These are phyloP conservation scores for Myiotriccus ornatus DNA, from an alignment of 2,797 vertebrate genomes.

Conservation along the genomic window DNA sequence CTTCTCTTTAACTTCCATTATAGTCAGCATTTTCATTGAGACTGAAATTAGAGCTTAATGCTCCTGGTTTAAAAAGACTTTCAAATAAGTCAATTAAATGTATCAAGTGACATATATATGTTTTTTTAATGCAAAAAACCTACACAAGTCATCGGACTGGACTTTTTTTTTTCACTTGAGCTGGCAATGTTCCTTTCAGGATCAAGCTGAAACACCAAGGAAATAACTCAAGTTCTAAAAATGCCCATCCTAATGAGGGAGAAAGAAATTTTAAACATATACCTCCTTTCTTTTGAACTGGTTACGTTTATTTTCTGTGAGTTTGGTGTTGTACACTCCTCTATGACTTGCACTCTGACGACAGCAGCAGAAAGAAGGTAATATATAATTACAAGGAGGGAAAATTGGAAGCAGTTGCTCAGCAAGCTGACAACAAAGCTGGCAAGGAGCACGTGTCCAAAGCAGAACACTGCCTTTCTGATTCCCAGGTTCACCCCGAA, in stretches of 20 bases:
- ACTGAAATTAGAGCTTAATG: constrained; percentile 51
- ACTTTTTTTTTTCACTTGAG: neutral
- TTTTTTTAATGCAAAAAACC: constrained; percentile 18
- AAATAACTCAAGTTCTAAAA: neutral
- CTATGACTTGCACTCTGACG: neutral
- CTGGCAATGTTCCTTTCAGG: neutral
- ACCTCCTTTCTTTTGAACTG: constrained; percentile 9
- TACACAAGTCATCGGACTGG: neutral
- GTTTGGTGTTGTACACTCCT: neutral
- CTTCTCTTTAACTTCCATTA: constrained; percentile 55
- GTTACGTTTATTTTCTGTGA: constrained; percentile 60
- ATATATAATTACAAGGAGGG: constrained; percentile 54
- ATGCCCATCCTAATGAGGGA: constrained; percentile 34
- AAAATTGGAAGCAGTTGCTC: constrained; percentile 56
- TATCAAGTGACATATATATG: neutral
- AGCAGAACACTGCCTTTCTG: neutral
- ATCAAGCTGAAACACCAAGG: neutral
- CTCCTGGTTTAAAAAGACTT: constrained; percentile 22
- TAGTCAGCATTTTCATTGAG: constrained; percentile 66
- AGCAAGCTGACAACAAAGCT: constrained; percentile 47
- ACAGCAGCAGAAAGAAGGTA: constrained; percentile 30
- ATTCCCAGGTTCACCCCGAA: constrained; percentile 19
- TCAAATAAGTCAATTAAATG: constrained; percentile 31
- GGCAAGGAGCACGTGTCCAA: constrained; percentile 19
- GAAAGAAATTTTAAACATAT: constrained; percentile 34